Evolutionary conservation across 2,888 invertebrate species (phyloP).

Genomic region (Leucophenga montana): DNA sequence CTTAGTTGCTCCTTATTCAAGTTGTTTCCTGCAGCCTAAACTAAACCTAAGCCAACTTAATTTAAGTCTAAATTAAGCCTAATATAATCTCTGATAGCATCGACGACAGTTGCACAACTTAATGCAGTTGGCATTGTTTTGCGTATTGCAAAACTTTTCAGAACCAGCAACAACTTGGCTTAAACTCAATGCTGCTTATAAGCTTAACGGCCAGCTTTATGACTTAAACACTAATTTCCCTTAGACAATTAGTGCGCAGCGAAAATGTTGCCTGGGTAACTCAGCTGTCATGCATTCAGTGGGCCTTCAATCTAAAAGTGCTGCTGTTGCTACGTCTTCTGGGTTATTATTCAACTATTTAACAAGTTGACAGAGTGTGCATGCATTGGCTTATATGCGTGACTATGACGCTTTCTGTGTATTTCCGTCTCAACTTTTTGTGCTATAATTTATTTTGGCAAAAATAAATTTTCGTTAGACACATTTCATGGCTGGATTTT

Average conservation of each 20-base stretch:
- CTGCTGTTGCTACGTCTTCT: background rate
- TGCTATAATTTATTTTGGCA: constrained; percentile 52
- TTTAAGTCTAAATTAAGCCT: too few relatives aligned
- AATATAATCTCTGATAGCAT: too few relatives aligned
- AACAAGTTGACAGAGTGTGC: constrained; percentile 6
- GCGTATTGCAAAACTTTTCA: too few relatives aligned
- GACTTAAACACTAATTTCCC: background rate
- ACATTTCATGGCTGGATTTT: constrained; percentile 53
- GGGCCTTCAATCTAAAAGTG: background rate
- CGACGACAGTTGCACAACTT: too few relatives aligned
- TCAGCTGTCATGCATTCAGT: background rate
- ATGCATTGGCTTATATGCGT: constrained; percentile 1
- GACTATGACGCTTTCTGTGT: background rate
- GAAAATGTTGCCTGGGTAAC: constrained; percentile 3
- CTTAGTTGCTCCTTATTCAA: too few relatives aligned
- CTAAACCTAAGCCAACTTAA: too few relatives aligned
- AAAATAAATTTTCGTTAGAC: constrained; percentile 53
- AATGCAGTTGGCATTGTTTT: too few relatives aligned
- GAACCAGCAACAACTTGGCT: background rate
- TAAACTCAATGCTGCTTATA: background rate
- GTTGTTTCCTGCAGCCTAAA: too few relatives aligned
- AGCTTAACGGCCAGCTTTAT: background rate
- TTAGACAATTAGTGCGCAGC: background rate
- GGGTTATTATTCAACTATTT: constrained; percentile 6
- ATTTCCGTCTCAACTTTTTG: constrained; percentile 27